Evolutionary conservation across 2,888 invertebrate species (phyloP).

Genomic region (Gasteruption jaculator): DNA sequence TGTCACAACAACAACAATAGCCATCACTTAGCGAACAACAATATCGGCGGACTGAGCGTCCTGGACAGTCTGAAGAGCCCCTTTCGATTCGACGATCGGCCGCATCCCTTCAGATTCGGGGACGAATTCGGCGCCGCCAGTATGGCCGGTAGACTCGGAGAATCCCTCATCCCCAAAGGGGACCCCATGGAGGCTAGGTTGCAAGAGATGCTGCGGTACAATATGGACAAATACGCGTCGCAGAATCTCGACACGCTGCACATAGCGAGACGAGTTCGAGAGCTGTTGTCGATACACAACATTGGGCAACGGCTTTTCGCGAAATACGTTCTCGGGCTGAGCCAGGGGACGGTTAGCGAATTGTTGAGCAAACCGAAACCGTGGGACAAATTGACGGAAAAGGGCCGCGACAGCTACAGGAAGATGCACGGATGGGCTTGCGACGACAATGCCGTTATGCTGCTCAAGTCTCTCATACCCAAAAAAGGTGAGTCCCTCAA

Average conservation of each 20-base stretch:
- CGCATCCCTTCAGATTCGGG: conserved; percentile 76
- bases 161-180: conserved; percentile 86
- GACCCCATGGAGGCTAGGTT: conserved; percentile 91
- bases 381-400: conserved; percentile 99
- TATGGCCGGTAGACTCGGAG: conserved; percentile 80
- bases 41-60: conserved; percentile 52
- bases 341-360: conserved; percentile 98
- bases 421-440: conserved; percentile 99
- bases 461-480: conserved; percentile 96
- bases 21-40: conserved; percentile 52
- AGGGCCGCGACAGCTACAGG: conserved; percentile 97
- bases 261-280: conserved; percentile 88
- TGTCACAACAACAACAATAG: conserved; percentile 54
- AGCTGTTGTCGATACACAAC: conserved; percentile 92
- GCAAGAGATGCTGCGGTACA: conserved; percentile 90
- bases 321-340: conserved; percentile 94
- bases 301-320: conserved; percentile 98
- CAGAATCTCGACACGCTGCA: conserved; percentile 93
- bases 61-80: conserved; percentile 60
- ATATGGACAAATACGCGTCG: conserved; percentile 93
- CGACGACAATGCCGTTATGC: conserved; percentile 94
- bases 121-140: conserved; percentile 81
- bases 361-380: conserved; percentile 97
- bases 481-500: conserved; percentile 90
- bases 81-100: conserved; percentile 78